phyloP scores from a whole-genome alignment of 2,797 vertebrate species.

The Pteropus rufus region DNA sequence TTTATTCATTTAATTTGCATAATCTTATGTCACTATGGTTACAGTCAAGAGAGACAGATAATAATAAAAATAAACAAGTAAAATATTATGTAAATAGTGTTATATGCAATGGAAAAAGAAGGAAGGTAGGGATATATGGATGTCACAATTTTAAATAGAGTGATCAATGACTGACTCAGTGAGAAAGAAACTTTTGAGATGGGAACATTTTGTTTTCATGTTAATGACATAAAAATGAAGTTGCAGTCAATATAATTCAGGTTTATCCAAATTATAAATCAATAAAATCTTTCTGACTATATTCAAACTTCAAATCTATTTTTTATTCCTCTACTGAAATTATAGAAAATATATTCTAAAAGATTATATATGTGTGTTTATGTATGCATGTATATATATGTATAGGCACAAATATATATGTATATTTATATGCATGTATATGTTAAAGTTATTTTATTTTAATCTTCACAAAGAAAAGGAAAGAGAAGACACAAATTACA shows the following conservation, averaged over 20 bases:
- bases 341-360: background rate
- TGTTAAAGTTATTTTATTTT: background rate
- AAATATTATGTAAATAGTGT: background rate
- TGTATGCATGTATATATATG: background rate
- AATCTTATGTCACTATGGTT: background rate
- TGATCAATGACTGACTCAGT: background rate
- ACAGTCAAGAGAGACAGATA: background rate
- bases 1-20: conserved; percentile 12
- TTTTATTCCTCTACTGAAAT: background rate
- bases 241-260: background rate
- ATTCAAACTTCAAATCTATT: background rate
- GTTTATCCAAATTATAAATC: background rate
- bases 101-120: background rate
- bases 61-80: background rate
- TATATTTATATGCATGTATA: background rate
- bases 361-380: background rate
- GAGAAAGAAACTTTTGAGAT: background rate
- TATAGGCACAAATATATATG: background rate
- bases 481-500: background rate
- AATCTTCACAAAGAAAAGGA: background rate
- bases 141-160: background rate
- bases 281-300: background rate
- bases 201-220: background rate
- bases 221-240: background rate
- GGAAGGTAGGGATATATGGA: background rate